Percentiles rank a stretch among this genome's conserved stretches.
Evolutionary conservation across 2,797 vertebrate species (phyloP).

Genomic region (Mastacembelus armatus): DNA sequence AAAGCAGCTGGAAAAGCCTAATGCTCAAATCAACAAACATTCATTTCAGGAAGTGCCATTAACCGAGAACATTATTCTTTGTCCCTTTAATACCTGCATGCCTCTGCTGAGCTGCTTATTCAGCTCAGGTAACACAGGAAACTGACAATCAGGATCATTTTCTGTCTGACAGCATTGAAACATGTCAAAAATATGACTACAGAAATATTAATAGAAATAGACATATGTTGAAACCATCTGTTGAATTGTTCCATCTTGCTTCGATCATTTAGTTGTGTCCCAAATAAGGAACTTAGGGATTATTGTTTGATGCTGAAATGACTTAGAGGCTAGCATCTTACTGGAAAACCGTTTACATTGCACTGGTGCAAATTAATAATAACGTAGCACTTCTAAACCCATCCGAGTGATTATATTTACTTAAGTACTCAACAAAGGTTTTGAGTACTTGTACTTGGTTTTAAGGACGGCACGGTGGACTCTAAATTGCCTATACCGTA

Average conservation of each 20-base stretch:
- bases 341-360: too few species aligned
- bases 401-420: too few species aligned
- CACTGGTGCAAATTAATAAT: too few species aligned
- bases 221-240: not conserved
- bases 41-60: constrained; percentile 35
- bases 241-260: not conserved
- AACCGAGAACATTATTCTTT: constrained; percentile 39
- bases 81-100: constrained; percentile 50
- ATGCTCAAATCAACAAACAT: constrained; percentile 40
- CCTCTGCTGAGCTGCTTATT: constrained; percentile 18
- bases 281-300: not conserved
- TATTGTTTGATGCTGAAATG: not conserved
- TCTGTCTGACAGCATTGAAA: not conserved
- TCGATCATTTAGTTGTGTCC: not conserved
- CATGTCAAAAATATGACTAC: not conserved
- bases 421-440: too few species aligned
- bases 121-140: constrained; percentile 43
- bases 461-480: too few species aligned
- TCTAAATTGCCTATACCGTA: too few species aligned
- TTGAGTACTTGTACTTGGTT: too few species aligned
- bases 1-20: constrained; percentile 33
- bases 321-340: too few species aligned
- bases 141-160: constrained; percentile 11
- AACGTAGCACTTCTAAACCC: too few species aligned
- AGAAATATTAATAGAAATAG: not conserved